Evolutionary conservation across 2,797 vertebrate genomes (phyloP).

Genomic region (Hephaestus fuliginosus): DNA sequence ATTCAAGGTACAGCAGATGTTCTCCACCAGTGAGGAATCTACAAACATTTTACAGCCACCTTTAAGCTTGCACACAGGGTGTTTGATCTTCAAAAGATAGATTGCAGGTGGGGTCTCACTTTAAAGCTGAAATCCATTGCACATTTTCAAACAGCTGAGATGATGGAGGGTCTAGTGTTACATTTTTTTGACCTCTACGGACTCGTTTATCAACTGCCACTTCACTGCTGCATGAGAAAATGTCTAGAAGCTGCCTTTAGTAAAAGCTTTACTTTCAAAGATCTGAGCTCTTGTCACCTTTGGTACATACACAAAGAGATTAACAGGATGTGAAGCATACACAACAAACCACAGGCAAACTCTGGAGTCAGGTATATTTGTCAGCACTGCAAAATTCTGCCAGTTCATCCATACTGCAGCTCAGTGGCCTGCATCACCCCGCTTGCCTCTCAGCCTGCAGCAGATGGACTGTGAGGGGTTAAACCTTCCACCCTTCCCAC

Average conservation of each 20-base stretch:
- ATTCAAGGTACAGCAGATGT: constrained; percentile 12
- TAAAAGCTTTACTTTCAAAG: background rate
- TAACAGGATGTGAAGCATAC: background rate
- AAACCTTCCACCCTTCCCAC: constrained; percentile 58
- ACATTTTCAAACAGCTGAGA: constrained; percentile 9
- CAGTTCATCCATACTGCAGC: constrained; percentile 55
- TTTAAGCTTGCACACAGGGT: background rate
- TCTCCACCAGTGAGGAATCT: constrained; percentile 35
- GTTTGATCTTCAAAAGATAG: constrained; percentile 29
- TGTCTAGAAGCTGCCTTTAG: background rate
- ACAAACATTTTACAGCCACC: constrained; percentile 6
- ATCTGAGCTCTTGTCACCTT: background rate
- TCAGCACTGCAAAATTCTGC: constrained; percentile 18
- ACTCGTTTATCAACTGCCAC: constrained; percentile 13
- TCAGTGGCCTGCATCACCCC: constrained; percentile 39
- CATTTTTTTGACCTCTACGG: constrained; percentile 22
- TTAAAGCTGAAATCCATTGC: constrained; percentile 20
- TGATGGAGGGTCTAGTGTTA: background rate
- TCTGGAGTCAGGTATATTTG: background rate
- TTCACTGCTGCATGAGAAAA: constrained; percentile 9
- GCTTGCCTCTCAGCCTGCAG: constrained; percentile 41
- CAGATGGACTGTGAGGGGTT: constrained; percentile 70
- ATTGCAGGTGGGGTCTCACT: constrained; percentile 14
- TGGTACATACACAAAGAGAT: background rate
- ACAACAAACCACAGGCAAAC: background rate